Evolutionary conservation across 2,797 vertebrate species (phyloP).

Genomic region (Percopsis omiscomaycus): DNA sequence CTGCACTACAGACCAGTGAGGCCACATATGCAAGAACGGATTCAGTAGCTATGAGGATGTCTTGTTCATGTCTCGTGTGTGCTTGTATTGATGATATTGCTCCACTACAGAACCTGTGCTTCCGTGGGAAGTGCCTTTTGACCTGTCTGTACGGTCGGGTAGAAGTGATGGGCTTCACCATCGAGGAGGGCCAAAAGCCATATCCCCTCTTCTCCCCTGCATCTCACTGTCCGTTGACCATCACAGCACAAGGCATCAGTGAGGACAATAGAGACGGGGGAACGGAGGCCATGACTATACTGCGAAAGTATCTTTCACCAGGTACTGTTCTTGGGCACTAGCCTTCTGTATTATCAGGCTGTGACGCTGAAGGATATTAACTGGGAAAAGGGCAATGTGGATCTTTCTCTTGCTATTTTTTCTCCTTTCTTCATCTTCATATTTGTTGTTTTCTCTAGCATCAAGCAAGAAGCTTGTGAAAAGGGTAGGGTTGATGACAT

Average conservation of each 20-base stretch:
- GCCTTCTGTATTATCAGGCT: not conserved
- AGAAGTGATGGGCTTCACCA: conserved; percentile 86
- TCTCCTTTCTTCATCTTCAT: not conserved
- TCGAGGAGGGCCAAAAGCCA: conserved; percentile 84
- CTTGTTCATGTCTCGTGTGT: conserved; percentile 2
- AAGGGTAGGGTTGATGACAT: conserved; percentile 61
- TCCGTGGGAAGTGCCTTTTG: conserved; percentile 86
- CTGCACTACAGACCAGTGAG: too few relatives aligned
- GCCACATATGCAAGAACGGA: not conserved
- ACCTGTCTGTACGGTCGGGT: conserved; percentile 88
- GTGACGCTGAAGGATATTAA: too few relatives aligned
- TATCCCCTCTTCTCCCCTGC: conserved; percentile 84
- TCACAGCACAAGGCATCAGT: conserved; percentile 69
- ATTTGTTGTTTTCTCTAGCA: conserved; percentile 62
- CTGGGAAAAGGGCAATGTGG: too few relatives aligned
- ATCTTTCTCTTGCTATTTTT: not conserved
- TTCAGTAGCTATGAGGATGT: not conserved
- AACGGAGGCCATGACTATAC: conserved; percentile 70
- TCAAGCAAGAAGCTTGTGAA: conserved; percentile 75
- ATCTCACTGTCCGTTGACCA: conserved; percentile 81
- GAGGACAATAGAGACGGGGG: conserved; percentile 61
- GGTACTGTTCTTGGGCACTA: conserved; percentile 63
- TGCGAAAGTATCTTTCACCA: conserved; percentile 75
- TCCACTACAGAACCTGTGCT: conserved; percentile 81
- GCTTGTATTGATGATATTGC: not conserved